Evolutionary conservation across 2,113 vertebrate genomes (phyloP).

Genomic region (Thunnus maccoyii): DNA sequence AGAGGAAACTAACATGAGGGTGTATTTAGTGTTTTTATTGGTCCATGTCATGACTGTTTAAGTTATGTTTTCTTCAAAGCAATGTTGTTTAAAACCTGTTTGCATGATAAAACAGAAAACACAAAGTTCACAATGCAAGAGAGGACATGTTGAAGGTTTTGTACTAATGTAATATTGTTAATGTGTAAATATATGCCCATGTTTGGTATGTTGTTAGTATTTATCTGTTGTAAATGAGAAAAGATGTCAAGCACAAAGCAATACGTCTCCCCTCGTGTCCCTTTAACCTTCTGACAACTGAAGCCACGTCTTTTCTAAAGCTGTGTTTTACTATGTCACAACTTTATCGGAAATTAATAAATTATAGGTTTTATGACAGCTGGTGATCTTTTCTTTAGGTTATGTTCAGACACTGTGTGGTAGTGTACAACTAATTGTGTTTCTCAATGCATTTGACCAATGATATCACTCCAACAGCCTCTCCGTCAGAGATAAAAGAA

Average conservation of each 20-base stretch:
- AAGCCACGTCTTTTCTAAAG: too few relatives aligned
- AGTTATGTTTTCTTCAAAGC: too few relatives aligned
- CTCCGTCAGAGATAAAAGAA: neutral
- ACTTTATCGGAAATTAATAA: conserved; percentile 1
- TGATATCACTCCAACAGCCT: neutral
- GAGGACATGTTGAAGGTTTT: too few relatives aligned
- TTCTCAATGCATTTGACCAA: neutral
- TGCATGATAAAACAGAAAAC: conserved; percentile 31
- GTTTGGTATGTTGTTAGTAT: too few relatives aligned
- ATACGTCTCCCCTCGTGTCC: neutral
- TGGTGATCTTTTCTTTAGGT: too few relatives aligned
- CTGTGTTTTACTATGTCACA: neutral
- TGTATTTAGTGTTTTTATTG: neutral
- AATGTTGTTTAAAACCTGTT: neutral
- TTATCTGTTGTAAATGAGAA: too few relatives aligned
- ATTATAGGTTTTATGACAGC: too few relatives aligned
- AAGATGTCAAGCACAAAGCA: too few relatives aligned
- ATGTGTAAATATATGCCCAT: conserved; percentile 5
- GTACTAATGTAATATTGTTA: too few relatives aligned
- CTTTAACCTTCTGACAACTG: too few relatives aligned
- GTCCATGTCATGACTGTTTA: neutral
- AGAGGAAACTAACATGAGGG: neutral
- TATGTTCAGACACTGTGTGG: neutral
- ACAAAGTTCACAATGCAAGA: too few relatives aligned
- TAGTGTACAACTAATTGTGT: too few relatives aligned